Evolutionary conservation across 1,140 invertebrate genomes (phyloP).

Genomic region (Sycophila sp.): DNA sequence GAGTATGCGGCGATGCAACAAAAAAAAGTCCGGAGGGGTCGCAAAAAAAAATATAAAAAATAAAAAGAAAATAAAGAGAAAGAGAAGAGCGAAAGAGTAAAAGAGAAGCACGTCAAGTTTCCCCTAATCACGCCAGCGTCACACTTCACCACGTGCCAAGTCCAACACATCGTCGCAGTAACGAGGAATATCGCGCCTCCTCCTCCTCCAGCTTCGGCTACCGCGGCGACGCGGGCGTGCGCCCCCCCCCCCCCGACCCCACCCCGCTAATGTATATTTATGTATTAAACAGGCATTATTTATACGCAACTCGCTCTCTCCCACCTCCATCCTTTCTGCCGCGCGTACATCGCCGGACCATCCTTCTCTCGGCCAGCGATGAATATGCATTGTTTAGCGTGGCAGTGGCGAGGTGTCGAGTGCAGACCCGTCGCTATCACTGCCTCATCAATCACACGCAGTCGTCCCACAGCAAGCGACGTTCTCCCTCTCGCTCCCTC

Average conservation of each 20-base stretch:
- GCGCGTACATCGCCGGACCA: not conserved
- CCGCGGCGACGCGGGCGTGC: no score
- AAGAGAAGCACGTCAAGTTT: constrained; percentile 19
- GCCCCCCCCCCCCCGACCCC: no score
- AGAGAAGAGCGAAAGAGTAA: no score
- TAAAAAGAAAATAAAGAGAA: not conserved
- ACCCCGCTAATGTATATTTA: constrained; percentile 62
- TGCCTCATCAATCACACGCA: constrained; percentile 65
- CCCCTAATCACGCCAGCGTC: not conserved
- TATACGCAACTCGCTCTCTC: constrained; percentile 48
- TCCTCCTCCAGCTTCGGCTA: not conserved
- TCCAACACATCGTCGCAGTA: not conserved
- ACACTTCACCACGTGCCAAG: not conserved
- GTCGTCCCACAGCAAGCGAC: constrained; percentile 44
- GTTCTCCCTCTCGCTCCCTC: constrained; percentile 18
- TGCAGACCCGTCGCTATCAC: constrained; percentile 65
- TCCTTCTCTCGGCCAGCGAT: constrained; percentile 45
- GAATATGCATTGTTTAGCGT: constrained; percentile 64
- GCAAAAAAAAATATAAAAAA: not conserved
- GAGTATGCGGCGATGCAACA: no score
- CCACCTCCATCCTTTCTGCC: not conserved
- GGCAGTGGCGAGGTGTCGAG: constrained; percentile 64
- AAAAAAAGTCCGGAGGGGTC: no score
- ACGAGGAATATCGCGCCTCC: not conserved
- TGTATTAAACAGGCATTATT: constrained; percentile 66